Conservation (phyloP, 1,140 invertebrate genomes). For the Mercenaria mercenaria region DNA sequence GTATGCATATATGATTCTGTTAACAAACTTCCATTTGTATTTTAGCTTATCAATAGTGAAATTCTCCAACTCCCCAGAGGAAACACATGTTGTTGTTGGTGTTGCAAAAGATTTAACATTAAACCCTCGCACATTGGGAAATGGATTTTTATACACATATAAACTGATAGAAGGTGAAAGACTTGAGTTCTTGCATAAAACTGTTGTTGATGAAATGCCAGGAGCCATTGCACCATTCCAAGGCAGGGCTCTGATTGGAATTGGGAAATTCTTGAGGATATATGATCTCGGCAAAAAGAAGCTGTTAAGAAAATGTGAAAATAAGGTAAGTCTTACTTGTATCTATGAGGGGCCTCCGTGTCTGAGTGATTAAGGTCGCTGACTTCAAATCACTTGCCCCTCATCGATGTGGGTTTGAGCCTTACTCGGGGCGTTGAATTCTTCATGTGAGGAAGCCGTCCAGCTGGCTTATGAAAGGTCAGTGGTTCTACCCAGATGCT, state of each 20-base stretch:
- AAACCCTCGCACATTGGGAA: slow-evolving; percentile 92
- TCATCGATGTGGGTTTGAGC: too few relatives aligned
- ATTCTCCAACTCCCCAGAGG: slow-evolving; percentile 90
- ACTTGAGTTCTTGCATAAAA: slow-evolving; percentile 98
- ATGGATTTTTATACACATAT: slow-evolving; percentile 96
- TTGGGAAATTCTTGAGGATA: slow-evolving; percentile 95
- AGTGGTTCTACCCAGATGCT: too few relatives aligned
- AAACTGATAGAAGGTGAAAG: slow-evolving; percentile 89
- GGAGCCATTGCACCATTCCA: slow-evolving; percentile 89
- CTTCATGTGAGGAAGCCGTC: too few relatives aligned
- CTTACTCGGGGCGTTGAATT: too few relatives aligned
- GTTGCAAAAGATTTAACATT: slow-evolving; percentile 96
- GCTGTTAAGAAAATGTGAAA: slow-evolving; percentile 98
- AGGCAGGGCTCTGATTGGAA: slow-evolving; percentile 95
- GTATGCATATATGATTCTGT: too few relatives aligned
- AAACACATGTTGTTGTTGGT: slow-evolving; percentile 94
- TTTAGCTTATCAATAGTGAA: slow-evolving; percentile 91
- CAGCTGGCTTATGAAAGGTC: too few relatives aligned
- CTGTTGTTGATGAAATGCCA: slow-evolving; percentile 95
- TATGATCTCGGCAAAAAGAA: slow-evolving; percentile 99
- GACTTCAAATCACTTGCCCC: too few relatives aligned
- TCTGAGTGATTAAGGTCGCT: too few relatives aligned
- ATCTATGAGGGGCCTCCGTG: too few relatives aligned
- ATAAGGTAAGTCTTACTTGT: slow-evolving; percentile 93
- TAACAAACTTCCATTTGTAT: too few relatives aligned